Base-by-base conservation (phyloP, 2,113 vertebrate genomes). In the Hippocampus guttulatus region DNA sequence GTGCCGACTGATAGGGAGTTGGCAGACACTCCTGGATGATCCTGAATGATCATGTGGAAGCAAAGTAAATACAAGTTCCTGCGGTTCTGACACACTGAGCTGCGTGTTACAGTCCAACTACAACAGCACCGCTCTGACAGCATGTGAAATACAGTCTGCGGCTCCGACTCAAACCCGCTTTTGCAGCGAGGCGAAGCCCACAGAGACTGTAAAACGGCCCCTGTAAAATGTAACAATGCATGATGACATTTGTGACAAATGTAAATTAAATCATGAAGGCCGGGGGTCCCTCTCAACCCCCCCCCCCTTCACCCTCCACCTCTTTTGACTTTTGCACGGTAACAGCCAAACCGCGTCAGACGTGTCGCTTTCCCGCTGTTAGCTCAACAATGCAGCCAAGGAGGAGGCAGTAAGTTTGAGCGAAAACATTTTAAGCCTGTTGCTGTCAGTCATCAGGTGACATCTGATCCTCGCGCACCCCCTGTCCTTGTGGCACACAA, bases 401-500 rank as follows among this genome's bases (percentile, higher is more conserved):
- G 41, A 74, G 78, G 68, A 64, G 73, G 81, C 73, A 66, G 81
- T 64, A 21, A 47, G 68, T 77, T 70, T 65, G 70, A 69, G 69
- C 66, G 80, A 83, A 64, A 0, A 9, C 52, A 67, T 74, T 82
- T 80, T 38, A 79, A 84, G 81, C 78, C 87, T 87, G 87, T 84
- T 72, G 83, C 87, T 88, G 87, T 88, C 88, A 84, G 64, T 88
- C 85, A 88, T 77, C 76, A 67, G 67, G 72, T 52, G 77, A 81
- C 78, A 84, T 88, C 78, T 81, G 83, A 85, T 81, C 78, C 78
- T 78, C 20, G 68, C n/a, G 70, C 67, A 77, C 67, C 79, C 80
- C 78, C 68, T 77, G 55, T 68, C 65, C 74, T 69, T 38, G 38
- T 75, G 41, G 68, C 78, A 69, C 69, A 71, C 67, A 69, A n/a